phyloP scores from a whole-genome alignment of 2,113 vertebrate species.

The Aptenodytes patagonicus region DNA sequence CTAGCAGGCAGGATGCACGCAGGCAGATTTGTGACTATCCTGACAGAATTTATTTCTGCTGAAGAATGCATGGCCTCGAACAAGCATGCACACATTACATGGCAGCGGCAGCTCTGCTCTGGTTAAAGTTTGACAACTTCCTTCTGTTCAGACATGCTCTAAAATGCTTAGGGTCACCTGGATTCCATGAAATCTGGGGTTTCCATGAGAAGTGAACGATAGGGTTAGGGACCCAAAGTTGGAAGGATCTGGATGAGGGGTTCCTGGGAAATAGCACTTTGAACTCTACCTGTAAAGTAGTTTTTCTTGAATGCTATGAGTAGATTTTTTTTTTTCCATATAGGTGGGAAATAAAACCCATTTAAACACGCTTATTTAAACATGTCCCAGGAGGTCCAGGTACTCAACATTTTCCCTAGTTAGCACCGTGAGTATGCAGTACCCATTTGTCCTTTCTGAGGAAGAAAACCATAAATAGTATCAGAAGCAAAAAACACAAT shows the following conservation, averaged over 20 bases:
- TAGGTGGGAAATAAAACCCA: neutral
- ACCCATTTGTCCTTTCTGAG: neutral
- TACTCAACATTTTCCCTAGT: neutral
- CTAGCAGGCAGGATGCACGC: conserved; percentile 28
- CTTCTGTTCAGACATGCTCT: neutral
- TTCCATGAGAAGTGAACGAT: neutral
- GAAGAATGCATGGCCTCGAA: conserved; percentile 5
- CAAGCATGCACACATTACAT: neutral
- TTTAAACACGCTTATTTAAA: neutral
- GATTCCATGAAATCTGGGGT: neutral
- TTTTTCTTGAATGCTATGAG: neutral
- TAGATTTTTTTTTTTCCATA: neutral
- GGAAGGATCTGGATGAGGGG: neutral
- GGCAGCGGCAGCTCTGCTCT: neutral
- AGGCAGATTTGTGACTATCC: conserved; percentile 48
- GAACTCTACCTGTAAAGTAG: neutral
- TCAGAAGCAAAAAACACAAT: neutral
- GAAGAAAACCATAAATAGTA: neutral
- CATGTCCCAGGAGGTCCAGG: neutral
- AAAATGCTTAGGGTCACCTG: neutral
- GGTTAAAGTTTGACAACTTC: neutral
- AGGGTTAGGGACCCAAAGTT: neutral
- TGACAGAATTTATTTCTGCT: conserved; percentile 42
- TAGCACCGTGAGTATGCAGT: neutral
- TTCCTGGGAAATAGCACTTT: neutral